These are phyloP conservation scores for Archilochus colubris DNA, from an alignment of 2,113 vertebrate species.

Conservation along the genomic window DNA sequence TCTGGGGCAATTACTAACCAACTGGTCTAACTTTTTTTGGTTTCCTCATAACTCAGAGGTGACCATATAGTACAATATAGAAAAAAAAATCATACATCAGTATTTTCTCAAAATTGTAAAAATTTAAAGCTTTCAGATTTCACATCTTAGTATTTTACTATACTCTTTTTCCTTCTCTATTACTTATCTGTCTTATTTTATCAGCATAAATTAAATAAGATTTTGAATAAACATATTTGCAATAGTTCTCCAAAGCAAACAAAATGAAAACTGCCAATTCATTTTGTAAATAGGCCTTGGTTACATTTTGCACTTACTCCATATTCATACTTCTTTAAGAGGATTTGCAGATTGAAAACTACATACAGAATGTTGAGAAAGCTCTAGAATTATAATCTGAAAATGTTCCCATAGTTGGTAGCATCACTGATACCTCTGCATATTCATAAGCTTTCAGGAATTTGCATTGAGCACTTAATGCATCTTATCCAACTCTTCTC, in stretches of 20 bases:
- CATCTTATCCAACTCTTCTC: background rate
- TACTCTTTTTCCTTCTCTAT: background rate
- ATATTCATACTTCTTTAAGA: constrained; percentile 62
- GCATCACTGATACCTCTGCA: background rate
- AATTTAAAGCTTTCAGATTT: background rate
- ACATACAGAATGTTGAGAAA: constrained; percentile 32
- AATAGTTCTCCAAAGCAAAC: constrained; percentile 48
- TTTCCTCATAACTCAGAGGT: background rate
- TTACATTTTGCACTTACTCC: constrained; percentile 22
- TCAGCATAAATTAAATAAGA: constrained; percentile 58
- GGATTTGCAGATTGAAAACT: constrained; percentile 59
- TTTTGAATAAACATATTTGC: constrained; percentile 65
- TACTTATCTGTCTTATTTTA: constrained; percentile 43
- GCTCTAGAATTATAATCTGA: constrained; percentile 6
- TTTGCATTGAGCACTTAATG: background rate
- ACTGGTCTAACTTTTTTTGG: background rate
- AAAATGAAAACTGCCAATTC: constrained; percentile 62
- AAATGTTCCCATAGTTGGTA: background rate
- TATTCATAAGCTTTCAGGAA: constrained; percentile 11
- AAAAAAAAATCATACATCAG: background rate
- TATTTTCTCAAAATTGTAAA: background rate
- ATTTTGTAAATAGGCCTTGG: constrained; percentile 60
- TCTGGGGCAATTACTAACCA: background rate
- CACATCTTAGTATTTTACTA: background rate
- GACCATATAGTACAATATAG: background rate